These are phyloP conservation scores for Prionace glauca DNA, from an alignment of 2,797 vertebrate genomes.

Conservation along the genomic window DNA sequence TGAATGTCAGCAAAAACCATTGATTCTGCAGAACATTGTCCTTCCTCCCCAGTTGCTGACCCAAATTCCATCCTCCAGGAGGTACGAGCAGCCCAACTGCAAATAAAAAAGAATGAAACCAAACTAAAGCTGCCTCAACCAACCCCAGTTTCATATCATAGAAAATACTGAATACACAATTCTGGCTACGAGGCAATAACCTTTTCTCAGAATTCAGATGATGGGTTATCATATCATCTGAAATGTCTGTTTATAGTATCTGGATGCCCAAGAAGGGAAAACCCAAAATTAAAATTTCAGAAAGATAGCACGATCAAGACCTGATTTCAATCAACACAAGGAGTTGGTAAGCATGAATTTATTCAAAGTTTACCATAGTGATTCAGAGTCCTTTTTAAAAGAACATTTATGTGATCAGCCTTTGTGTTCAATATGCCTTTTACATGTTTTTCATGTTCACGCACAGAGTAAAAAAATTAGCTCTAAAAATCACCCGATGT, in stretches of 20 bases:
- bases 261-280: constrained; percentile 24
- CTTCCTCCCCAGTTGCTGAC: neutral
- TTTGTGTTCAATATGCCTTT: neutral
- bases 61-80: neutral
- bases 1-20: neutral
- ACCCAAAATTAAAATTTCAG: constrained; percentile 21
- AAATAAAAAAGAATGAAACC: neutral
- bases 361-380: neutral
- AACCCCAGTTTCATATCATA: neutral
- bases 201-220: constrained; percentile 27
- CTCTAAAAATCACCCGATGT: neutral
- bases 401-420: neutral
- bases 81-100: neutral
- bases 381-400: neutral
- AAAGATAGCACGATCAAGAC: neutral
- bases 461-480: no score
- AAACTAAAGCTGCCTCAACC: neutral
- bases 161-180: neutral
- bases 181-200: constrained; percentile 13
- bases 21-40: neutral
- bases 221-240: constrained; percentile 23
- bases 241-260: constrained; percentile 25
- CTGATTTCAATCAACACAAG: constrained; percentile 20
- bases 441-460: neutral
- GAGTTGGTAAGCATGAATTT: neutral